Base-by-base conservation (phyloP, 2,113 vertebrate species). In the Sphaerodactylus townsendi region DNA sequence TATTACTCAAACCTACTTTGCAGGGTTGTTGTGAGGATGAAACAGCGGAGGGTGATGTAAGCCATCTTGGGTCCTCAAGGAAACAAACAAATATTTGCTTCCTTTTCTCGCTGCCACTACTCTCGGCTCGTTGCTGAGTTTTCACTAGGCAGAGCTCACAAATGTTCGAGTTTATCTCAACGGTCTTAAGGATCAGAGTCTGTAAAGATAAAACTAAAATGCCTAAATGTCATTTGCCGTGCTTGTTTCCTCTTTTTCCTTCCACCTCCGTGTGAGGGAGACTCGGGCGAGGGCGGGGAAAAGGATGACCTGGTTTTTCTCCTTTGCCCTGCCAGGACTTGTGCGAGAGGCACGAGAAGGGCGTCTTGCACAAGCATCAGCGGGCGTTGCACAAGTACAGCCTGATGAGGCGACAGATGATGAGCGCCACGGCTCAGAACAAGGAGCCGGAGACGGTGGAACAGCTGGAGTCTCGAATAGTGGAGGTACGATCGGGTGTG, bases 271-370 rank as follows among this genome's bases (percentile, higher is more conserved):
- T 9, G 10, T 4, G 9, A 23, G 28, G 59, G 28, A 62, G 59
- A 9, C 59, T 10, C 4, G 7, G 59, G 23, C 17, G 6, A 50
- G 9, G 25, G 59, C 5, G 19, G 1, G 50, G 2, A 8, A 8
- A 44, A 41, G 5, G 1, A 53, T 25, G 4, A 48, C 41, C 70
- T 83, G 14, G 6, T 77, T 56, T 30, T 37, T 73, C 21, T 13
- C 10, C 30, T 81, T 90, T 80, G 75, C 3, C 0, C 1, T 71
- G 0, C 59, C 56, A 99, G 99, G 98, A 99, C 90, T 95, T 99
- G 90, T 99, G 98, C 13, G 98, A 99, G 91, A 96, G 99, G 35
- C 99, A 99, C 0, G 98, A 99, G 95, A 99, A 98, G 91, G 98
- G 99, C 0, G 96, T 99, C 0, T 94, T 99, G 69, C 98, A 99